Conservation (phyloP, 2,888 invertebrate species). For the Halocaridina rubra region DNA sequence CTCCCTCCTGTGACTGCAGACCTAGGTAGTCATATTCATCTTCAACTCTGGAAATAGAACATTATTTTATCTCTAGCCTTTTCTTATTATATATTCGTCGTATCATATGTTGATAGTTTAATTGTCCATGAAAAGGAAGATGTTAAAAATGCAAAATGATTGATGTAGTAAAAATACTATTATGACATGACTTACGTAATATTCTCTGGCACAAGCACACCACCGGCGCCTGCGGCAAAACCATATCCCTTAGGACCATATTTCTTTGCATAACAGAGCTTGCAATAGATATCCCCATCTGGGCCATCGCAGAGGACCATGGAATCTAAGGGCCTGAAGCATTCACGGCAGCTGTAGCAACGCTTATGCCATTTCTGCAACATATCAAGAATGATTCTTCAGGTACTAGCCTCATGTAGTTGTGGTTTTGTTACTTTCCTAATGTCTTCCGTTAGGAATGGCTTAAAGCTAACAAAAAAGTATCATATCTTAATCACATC, state of each 20-base stretch:
- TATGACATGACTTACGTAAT: conserved; percentile 45
- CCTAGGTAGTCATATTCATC: background rate
- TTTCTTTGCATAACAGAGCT: conserved; percentile 88
- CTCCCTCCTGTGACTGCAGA: background rate
- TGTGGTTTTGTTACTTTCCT: no score
- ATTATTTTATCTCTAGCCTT: no score
- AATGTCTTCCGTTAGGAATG: no score
- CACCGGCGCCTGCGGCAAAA: conserved; percentile 89
- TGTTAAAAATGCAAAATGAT: no score
- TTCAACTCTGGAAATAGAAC: conserved; percentile 18
- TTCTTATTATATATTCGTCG: no score
- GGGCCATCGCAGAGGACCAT: conserved; percentile 93
- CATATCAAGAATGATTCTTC: no score
- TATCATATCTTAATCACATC: no score
- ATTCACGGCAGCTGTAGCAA: conserved; percentile 70
- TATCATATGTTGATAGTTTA: no score
- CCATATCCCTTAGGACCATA: conserved; percentile 90
- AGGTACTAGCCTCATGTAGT: no score
- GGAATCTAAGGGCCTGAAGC: conserved; percentile 89
- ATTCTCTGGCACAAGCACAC: conserved; percentile 74
- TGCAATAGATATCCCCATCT: conserved; percentile 92
- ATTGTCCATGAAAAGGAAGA: no score
- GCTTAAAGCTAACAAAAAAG: no score
- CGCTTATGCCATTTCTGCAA: conserved; percentile 62
- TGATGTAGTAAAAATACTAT: no score